A percentile compares a stretch with the other conserved stretches of the same genome.
These are phyloP conservation scores for Sternotherus odoratus DNA, from an alignment of 2,797 vertebrate genomes.

Conservation along the genomic window DNA sequence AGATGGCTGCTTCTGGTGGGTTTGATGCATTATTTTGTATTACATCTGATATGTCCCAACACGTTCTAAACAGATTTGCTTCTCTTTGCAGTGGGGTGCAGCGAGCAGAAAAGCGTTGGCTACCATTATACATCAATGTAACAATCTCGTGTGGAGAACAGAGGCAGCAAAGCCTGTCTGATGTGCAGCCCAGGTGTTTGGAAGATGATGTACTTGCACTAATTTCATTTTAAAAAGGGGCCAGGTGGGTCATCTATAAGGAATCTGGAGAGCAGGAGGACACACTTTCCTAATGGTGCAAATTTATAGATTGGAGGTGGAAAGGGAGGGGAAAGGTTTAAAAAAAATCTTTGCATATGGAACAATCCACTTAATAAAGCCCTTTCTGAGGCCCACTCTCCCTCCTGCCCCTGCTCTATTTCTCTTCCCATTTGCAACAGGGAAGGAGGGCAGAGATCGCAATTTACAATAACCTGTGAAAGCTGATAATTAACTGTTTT, in stretches of 20 bases:
- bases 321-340: background rate
- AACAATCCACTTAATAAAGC: background rate
- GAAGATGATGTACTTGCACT: background rate
- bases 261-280: background rate
- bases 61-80: background rate
- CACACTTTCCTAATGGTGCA: too few species aligned
- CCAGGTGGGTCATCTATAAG: background rate
- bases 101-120: background rate
- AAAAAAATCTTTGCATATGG: background rate
- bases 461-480: too few species aligned
- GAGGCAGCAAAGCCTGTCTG: rapidly evolving
- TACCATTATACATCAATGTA: too few species aligned
- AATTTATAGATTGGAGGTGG: too few species aligned
- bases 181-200: background rate
- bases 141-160: background rate
- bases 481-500: too few species aligned
- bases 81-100: background rate
- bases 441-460: too few species aligned
- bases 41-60: rapidly evolving
- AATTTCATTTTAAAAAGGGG: background rate
- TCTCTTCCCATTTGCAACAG: background rate
- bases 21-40: background rate
- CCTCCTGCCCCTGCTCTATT: rapidly evolving
- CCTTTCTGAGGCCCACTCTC: rapidly evolving
- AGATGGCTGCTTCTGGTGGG: background rate